Base-by-base conservation (phyloP, 2,797 vertebrate genomes). In the Tarsius wallacei region DNA sequence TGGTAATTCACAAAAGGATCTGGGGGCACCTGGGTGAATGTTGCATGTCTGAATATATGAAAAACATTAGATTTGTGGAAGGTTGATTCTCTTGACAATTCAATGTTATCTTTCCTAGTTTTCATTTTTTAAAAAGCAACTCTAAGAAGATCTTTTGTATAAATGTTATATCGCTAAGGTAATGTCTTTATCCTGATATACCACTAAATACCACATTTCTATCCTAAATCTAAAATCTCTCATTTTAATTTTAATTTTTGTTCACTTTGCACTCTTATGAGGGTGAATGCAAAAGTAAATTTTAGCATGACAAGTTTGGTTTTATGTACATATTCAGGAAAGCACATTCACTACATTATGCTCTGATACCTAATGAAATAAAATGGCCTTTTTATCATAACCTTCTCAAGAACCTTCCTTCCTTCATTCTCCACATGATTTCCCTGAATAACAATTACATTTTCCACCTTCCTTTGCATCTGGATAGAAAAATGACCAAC, bases 211-310 rank as follows among this genome's bases (percentile, higher is more conserved):
- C 71, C 26, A 76, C 3, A 66, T 42, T 80, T 80, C 57, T 87
- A n/a, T 17, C 8, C 24, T 15, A 71, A 80, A 81, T 26, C 42
- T 73, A 81, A 93, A 92, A 49, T 82, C 51, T 85, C 78, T 63
- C 33, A 74, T 42, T 91, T 90, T 21, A 82, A 90, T 92, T 61
- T 90, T 4, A 78, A 61, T 78, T 73, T 78, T 76, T 57, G 53
- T 59, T 90, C 28, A 49, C 53, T 90, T 95, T 87, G 22, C 36
- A 59, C 53, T 57, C 55, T 42, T 57, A 74, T 0, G 19, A 87
- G 47, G 1, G 7, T 68, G 26, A 84, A 81, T 33, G 42, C 55
- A 57, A 77, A 82, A 78, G 68, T 28, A 70, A 77, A 59, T 73
- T 42, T 51, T 71, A n/a, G 13, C 66, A 17, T 82, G 28, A 15